Percentiles rank a stretch among this genome's conserved stretches.
Conservation (phyloP, 2,797 vertebrate genomes). For the Morus bassanus region DNA sequence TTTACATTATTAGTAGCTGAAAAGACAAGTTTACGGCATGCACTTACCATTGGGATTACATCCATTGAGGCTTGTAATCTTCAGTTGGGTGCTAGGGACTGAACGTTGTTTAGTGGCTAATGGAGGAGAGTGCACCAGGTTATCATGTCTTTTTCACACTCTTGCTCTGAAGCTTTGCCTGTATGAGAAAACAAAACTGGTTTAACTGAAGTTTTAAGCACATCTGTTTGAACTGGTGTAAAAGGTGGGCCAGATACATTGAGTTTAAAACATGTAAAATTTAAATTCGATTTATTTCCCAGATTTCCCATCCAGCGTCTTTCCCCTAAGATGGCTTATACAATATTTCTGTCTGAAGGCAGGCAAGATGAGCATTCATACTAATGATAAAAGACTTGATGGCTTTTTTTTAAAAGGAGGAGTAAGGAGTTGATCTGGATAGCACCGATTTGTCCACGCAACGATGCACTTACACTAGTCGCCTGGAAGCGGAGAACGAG, state of each 20-base stretch:
- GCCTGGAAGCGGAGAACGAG: not conserved
- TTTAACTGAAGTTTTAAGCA: not conserved
- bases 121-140: not conserved
- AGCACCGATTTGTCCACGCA: not conserved
- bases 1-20: not conserved
- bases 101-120: rapidly evolving
- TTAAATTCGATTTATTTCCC: not conserved
- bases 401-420: not conserved
- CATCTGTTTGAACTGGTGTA: not conserved
- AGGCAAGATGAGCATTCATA: not conserved
- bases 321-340: not conserved
- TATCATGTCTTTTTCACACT: not conserved
- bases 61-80: not conserved
- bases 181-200: not conserved
- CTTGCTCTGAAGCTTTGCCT: not conserved
- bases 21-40: not conserved
- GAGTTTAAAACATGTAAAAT: not conserved
- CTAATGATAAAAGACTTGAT: not conserved
- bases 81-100: not conserved
- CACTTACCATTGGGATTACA: not conserved
- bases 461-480: not conserved
- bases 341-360: not conserved
- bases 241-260: not conserved
- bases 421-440: not conserved
- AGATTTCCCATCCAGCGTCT: not conserved